Percentiles rank a stretch among this genome's conserved stretches.
Evolutionary conservation across 2,113 vertebrate species (phyloP).

Genomic region (Paradisaea rubra): DNA sequence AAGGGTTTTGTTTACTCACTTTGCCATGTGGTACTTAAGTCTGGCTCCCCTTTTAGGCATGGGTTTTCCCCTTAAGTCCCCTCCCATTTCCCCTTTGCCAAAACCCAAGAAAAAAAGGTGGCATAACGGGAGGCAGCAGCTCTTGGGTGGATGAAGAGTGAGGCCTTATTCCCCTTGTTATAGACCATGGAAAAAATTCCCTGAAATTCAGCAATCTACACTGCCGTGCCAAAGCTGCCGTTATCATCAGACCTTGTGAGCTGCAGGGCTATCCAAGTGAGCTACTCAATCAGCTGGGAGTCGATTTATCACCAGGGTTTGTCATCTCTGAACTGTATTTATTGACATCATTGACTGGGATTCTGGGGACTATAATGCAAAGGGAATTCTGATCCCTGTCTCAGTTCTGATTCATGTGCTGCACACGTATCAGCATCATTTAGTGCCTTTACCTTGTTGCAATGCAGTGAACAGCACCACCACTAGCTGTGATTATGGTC

Average conservation of each 20-base stretch:
- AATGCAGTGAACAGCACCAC: neutral
- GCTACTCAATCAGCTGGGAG: neutral
- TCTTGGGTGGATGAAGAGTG: neutral
- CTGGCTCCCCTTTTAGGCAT: neutral
- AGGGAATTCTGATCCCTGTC: neutral
- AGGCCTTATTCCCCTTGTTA: neutral
- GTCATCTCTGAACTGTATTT: neutral
- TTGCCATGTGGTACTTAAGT: neutral
- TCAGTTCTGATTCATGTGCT: neutral
- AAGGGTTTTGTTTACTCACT: neutral
- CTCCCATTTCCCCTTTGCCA: fast-evolving
- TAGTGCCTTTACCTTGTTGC: neutral
- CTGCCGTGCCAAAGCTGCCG: neutral
- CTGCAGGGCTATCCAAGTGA: neutral
- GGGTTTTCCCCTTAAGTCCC: neutral
- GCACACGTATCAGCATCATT: neutral
- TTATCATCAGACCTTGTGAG: neutral
- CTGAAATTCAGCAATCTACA: neutral
- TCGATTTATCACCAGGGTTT: neutral
- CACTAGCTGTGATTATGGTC: neutral
- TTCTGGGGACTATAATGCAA: neutral
- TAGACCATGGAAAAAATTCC: fast-evolving
- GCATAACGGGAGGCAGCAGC: neutral
- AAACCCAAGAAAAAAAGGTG: neutral
- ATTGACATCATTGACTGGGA: neutral